Evolutionary conservation across 2,797 vertebrate species (phyloP), one percentile per base, ranked within the genome.

Genomic region (Poecile montanus): DNA sequence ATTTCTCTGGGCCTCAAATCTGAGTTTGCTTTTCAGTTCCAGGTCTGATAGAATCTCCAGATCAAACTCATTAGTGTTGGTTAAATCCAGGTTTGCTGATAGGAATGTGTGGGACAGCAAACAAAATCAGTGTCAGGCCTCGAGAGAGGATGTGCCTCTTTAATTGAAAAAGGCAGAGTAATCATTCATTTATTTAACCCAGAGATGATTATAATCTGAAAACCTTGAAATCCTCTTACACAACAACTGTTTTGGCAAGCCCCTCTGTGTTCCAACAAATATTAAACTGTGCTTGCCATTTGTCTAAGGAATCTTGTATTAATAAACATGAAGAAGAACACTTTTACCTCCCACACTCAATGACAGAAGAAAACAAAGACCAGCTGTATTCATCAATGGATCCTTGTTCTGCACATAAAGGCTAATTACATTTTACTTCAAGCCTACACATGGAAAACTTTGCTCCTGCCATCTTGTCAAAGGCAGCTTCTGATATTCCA

Each of bases 321-420:
- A 98, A 98, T 98, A 98, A 98, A 98, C 98, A 98, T 98, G 98
- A 98, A 98, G 98, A 98, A 96, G 98, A 97, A 97, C 98, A 97
- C 98, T 98, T 97, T 96, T 98, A 98, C 98, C 98, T 98, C 98
- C 98, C 98, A 98, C 98, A 98, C 97, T 97, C 97, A 96, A 97
- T 91, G 98, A 98, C 97, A 97, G 97, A 97, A 95, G 97, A 96
- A 98, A 98, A 98, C 98, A 98, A 98, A 98, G 98, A 96, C 97
- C 97, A 98, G 98, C 98, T 98, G 98, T 98, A 97, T 97, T 98
- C 98, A 98, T 98, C 98, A 98, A 98, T 98, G 98, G 97, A 97
- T 97, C 98, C 98, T 98, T 98, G 98, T 98, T 98, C 98, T 96
- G 96, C 97, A 96, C 98, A 98, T 97, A 98, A 98, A 98, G 98